Conservation (phyloP, 1,140 invertebrate genomes). For the Anoplolepis gracilipes region DNA sequence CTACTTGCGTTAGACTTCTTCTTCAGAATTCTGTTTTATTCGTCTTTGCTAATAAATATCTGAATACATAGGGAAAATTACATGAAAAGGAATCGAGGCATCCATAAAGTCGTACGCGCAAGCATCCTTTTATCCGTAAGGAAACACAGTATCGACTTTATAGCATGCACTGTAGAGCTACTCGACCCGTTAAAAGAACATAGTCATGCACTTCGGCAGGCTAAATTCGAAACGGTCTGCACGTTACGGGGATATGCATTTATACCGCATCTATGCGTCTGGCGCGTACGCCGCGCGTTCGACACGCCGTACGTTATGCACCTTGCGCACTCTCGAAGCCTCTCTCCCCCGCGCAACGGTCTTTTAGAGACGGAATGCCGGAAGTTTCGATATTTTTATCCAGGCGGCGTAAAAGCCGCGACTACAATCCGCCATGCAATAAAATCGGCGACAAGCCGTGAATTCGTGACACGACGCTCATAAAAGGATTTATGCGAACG, state of each 20-base stretch:
- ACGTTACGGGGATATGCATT: constrained; percentile 39
- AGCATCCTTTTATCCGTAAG: not conserved
- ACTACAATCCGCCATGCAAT: constrained; percentile 79
- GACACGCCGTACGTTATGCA: constrained; percentile 44
- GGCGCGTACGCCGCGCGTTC: constrained; percentile 29
- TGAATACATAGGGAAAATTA: not conserved
- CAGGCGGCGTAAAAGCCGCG: constrained; percentile 78
- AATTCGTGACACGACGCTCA: constrained; percentile 81
- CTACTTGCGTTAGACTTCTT: not conserved
- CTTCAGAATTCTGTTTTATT: not conserved
- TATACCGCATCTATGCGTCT: constrained; percentile 41
- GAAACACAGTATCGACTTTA: constrained; percentile 32
- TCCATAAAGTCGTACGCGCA: not conserved
- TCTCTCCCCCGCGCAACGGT: constrained; percentile 16
- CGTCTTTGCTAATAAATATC: not conserved
- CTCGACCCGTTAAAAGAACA: constrained; percentile 45
- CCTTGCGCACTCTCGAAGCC: constrained; percentile 29
- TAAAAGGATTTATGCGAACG: constrained; percentile 82
- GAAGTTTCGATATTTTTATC: constrained; percentile 78
- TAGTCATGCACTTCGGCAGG: constrained; percentile 31
- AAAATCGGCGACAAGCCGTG: constrained; percentile 82
- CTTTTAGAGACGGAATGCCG: constrained; percentile 72
- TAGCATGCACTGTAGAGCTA: constrained; percentile 1
- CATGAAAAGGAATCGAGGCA: not conserved
- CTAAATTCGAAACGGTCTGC: constrained; percentile 50